phyloP scores from a whole-genome alignment of 2,113 vertebrate species.

The Azemiops feae region DNA sequence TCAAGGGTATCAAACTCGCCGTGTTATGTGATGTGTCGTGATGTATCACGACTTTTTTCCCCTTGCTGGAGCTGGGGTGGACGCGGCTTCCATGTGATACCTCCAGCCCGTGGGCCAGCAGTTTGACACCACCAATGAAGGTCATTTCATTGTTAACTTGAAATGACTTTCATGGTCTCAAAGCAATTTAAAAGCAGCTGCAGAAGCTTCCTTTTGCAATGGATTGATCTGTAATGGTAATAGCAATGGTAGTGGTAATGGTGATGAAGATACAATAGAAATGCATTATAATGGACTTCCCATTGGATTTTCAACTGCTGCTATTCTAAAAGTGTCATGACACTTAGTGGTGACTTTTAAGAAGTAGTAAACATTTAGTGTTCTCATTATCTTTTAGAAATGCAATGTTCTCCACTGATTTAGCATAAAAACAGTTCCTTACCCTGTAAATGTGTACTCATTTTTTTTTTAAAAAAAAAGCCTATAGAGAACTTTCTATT shows the following conservation, averaged over 20 bases:
- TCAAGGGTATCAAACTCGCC: too few species aligned
- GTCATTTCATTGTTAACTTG: neutral
- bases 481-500: neutral
- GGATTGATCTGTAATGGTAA: neutral
- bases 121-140: neutral
- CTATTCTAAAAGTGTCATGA: neutral
- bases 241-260: neutral
- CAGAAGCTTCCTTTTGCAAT: neutral
- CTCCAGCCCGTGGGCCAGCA: too few species aligned
- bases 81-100: too few species aligned
- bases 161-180: neutral
- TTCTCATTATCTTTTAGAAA: neutral
- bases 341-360: neutral
- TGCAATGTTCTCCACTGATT: neutral
- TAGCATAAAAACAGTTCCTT: neutral
- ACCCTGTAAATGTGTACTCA: neutral
- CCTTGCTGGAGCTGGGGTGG: too few species aligned
- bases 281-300: neutral
- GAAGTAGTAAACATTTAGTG: neutral
- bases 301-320: neutral
- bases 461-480: neutral
- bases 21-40: too few species aligned
- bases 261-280: neutral
- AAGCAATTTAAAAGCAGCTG: neutral
- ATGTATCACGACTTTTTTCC: too few species aligned